A percentile compares a stretch with the other conserved stretches of the same genome.
phyloP scores from a whole-genome alignment of 2,888 invertebrate species.

The Malachius bipustulatus region DNA sequence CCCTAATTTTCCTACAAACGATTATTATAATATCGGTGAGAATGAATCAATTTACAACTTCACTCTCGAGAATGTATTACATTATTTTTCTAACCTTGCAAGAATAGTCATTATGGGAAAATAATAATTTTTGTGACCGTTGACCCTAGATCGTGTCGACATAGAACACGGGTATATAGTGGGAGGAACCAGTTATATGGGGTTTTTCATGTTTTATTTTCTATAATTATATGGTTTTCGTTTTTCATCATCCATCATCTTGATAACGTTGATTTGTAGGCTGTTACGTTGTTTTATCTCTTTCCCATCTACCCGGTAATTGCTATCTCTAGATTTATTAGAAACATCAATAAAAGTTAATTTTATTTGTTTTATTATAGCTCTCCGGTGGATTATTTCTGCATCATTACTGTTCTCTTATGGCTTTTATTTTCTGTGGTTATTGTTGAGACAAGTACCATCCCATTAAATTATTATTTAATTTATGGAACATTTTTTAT shows the following conservation, averaged over 20 bases:
- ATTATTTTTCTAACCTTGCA: conserved; percentile 1
- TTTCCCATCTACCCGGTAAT: conserved; percentile 27
- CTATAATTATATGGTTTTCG: conserved; percentile 35
- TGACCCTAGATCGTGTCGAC: conserved; percentile 34
- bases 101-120: conserved; percentile 30
- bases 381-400: background rate
- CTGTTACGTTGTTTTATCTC: conserved; percentile 29
- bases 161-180: conserved; percentile 24
- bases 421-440: no score
- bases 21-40: no score
- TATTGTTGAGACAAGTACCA: no score
- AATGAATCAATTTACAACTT: no score
- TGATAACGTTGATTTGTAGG: conserved; percentile 35
- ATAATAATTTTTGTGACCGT: conserved; percentile 35
- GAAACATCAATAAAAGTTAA: conserved; percentile 22
- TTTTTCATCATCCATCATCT: conserved; percentile 37
- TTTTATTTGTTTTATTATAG: conserved; percentile 20
- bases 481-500: no score
- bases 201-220: conserved; percentile 24
- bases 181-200: conserved; percentile 32
- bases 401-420: background rate
- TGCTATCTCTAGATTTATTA: conserved; percentile 23
- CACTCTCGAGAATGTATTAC: no score
- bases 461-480: no score
- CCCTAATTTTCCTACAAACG: no score